Conservation (phyloP, 2,888 invertebrate genomes). For the Ametastegia equiseti region DNA sequence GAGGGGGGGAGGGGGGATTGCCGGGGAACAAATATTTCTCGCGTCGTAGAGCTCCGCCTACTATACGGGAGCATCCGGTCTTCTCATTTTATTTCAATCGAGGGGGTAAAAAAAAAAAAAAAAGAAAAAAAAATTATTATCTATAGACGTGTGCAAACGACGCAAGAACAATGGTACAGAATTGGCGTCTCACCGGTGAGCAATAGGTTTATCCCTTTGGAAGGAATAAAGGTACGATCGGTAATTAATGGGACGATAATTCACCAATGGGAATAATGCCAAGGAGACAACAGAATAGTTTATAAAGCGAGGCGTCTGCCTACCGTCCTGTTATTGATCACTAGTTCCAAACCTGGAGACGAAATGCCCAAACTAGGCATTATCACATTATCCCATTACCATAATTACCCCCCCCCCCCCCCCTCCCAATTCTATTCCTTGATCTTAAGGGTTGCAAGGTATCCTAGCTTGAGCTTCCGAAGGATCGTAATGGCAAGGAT, state of each 20-base stretch:
- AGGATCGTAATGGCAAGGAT: not conserved
- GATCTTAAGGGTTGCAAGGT: too few relatives aligned
- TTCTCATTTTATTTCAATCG: slow-evolving; percentile 65
- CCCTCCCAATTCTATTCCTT: too few relatives aligned
- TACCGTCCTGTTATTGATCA: slow-evolving; percentile 41
- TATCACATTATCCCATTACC: not conserved
- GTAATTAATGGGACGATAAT: slow-evolving; percentile 75
- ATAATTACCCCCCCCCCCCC: not conserved
- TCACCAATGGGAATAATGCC: slow-evolving; percentile 74
- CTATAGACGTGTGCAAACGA: slow-evolving; percentile 72
- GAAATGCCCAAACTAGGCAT: slow-evolving; percentile 18
- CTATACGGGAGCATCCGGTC: slow-evolving; percentile 52
- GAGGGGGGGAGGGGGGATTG: not conserved
- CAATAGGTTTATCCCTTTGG: slow-evolving; percentile 75
- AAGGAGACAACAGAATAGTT: slow-evolving; percentile 76
- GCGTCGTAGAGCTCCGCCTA: slow-evolving; percentile 65
- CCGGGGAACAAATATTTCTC: slow-evolving; percentile 71
- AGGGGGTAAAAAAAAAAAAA: too few relatives aligned
- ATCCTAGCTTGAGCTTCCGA: too few relatives aligned
- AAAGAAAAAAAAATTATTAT: slow-evolving; percentile 68
- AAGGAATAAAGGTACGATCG: slow-evolving; percentile 74
- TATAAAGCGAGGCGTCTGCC: slow-evolving; percentile 67
- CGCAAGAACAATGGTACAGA: slow-evolving; percentile 75
- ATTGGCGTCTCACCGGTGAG: slow-evolving; percentile 75
- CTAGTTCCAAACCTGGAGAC: not conserved